Base-by-base conservation (phyloP, 2,888 invertebrate species). In the Blastobasis adustella region DNA sequence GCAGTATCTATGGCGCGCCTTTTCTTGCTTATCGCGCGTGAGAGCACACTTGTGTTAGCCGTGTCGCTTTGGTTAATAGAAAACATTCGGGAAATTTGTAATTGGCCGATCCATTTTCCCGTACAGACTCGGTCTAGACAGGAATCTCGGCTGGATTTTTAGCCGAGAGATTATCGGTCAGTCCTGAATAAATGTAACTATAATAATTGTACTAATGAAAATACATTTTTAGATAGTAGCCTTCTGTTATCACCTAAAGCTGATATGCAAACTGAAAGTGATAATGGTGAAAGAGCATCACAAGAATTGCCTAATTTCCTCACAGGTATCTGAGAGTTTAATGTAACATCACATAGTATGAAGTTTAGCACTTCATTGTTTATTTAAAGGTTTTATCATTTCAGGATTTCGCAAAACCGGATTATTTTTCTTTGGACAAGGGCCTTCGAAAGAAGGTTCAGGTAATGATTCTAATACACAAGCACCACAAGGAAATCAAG, bases 211-310 rank as follows among this genome's bases (percentile, higher is more conserved):
- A n/a, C n/a, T n/a, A n/a, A n/a, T n/a, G n/a, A n/a, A n/a, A n/a
- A n/a, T n/a, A 46, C 39, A 40, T 3, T 52, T 50, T 46, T 61
- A 86, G 86, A 87, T 70, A 71, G 83, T 46, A 84, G 74, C 58
- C 64, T 86, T 10, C 71, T 87, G 49, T 60, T 84, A 46, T 87
- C 87, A 43, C 87, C 87, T 42, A 87, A 85, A 65, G 82, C 77
- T 52, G 79, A 85, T 57, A 47, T 72, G 47, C 62, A 70, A 44
- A 58, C 54, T 58, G 59, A 52, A 45, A 69, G 72, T 40, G 71
- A 72, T 54, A 42, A 47, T 23, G 23, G 23, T 52, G 71, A 76
- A 57, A 62, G 66, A 2, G 52, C 58, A 46, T 79, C 81, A 36
- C 81, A 82, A 65, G 83, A 82, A 52, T 71, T 74, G 9, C 82